These are phyloP conservation scores for Habropoda laboriosa DNA, from an alignment of 1,140 invertebrate species.

Conservation along the genomic window DNA sequence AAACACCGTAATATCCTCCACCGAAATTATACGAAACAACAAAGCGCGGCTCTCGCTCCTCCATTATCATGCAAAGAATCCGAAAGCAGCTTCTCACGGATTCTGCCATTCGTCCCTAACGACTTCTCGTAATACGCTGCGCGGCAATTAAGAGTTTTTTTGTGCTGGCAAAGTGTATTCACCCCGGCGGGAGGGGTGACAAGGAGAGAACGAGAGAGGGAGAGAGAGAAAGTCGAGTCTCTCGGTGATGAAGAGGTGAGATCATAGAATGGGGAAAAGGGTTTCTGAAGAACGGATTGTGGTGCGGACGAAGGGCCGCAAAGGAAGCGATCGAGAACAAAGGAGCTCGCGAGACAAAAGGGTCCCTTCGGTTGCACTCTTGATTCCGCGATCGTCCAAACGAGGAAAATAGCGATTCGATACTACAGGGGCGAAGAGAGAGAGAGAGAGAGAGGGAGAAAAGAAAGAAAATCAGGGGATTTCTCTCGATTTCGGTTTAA, in stretches of 20 bases:
- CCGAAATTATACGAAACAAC: slow-evolving; percentile 34
- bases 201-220: slow-evolving; percentile 2
- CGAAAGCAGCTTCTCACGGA: slow-evolving; percentile 37
- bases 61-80: slow-evolving; percentile 53
- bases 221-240: slow-evolving; percentile 7
- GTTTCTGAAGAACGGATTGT: slow-evolving; percentile 57
- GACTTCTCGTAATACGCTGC: slow-evolving; percentile 62
- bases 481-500: not conserved
- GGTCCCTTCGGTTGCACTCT: slow-evolving; percentile 41
- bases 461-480: not conserved
- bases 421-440: not conserved
- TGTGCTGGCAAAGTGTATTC: slow-evolving; percentile 59
- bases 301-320: slow-evolving; percentile 40
- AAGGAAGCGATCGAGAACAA: slow-evolving; percentile 62
- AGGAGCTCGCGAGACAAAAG: slow-evolving; percentile 62
- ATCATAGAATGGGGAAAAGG: slow-evolving; percentile 56
- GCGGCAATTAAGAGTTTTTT: slow-evolving; percentile 67
- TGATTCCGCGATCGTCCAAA: slow-evolving; percentile 54
- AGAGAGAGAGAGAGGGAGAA: too few species aligned
- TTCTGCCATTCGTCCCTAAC: slow-evolving; percentile 55
- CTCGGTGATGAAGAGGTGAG: slow-evolving; percentile 57
- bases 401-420: slow-evolving; percentile 59
- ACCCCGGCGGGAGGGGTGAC: slow-evolving; percentile 20
- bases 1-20: slow-evolving; percentile 58
- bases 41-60: not conserved